Evolutionary conservation across 2,113 vertebrate species (phyloP).

Genomic region (Prinia subflava): DNA sequence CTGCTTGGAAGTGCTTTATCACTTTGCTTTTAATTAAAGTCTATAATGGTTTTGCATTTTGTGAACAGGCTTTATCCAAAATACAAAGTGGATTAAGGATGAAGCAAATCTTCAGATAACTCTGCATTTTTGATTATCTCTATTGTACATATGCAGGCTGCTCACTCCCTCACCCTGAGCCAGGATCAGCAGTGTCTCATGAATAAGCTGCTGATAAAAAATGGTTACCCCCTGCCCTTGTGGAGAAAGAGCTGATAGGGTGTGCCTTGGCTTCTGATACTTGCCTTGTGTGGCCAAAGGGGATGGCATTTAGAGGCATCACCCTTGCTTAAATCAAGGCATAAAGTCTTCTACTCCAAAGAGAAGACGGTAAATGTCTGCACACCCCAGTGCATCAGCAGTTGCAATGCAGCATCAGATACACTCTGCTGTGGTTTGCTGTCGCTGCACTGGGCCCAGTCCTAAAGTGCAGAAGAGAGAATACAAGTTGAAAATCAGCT

Average conservation of each 20-base stretch:
- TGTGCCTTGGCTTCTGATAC: not conserved
- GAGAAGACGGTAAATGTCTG: not conserved
- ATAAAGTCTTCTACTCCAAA: not conserved
- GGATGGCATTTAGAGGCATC: not conserved
- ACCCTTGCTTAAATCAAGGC: not conserved
- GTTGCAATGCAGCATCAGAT: not conserved
- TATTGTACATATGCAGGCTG: not conserved
- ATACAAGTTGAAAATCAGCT: not conserved
- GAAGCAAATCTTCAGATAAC: not conserved
- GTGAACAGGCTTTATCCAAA: not conserved
- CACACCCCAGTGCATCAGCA: not conserved
- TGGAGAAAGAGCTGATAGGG: not conserved
- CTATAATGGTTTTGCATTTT: not conserved
- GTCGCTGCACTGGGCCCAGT: not conserved
- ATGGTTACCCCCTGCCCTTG: not conserved
- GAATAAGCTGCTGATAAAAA: not conserved
- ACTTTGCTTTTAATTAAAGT: conserved; percentile 25
- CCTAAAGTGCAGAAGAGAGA: not conserved
- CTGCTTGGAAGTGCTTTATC: not conserved
- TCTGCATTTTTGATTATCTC: not conserved
- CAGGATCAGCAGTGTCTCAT: not conserved
- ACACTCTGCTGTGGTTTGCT: not conserved
- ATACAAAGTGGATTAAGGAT: not conserved
- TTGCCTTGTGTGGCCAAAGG: not conserved
- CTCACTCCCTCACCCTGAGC: not conserved